Percentiles rank a stretch among this genome's conserved stretches.
Conservation (phyloP, 2,888 invertebrate species). For the Anthrax anthrax region DNA sequence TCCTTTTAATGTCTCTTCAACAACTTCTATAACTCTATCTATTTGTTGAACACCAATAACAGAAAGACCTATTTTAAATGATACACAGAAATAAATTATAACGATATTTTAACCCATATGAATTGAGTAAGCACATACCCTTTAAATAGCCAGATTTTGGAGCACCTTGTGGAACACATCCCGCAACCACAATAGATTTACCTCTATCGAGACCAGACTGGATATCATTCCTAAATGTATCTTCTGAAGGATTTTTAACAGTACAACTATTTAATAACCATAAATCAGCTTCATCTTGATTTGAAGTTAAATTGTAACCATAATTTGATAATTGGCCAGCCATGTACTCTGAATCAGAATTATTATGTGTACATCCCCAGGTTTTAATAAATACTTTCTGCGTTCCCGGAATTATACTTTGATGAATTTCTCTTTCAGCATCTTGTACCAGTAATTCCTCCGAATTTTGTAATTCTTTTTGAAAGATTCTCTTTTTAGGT, state of each 20-base stretch:
- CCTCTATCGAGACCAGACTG: conserved; percentile 55
- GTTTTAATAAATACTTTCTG: conserved; percentile 78
- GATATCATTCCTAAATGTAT: conserved; percentile 82
- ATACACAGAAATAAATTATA: conserved; percentile 16
- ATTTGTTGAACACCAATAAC: conserved; percentile 98
- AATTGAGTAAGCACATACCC: conserved; percentile 8
- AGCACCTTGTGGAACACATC: conserved; percentile 93
- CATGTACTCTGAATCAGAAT: conserved; percentile 97
- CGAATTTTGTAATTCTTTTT: background rate
- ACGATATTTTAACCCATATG: too few relatives aligned
- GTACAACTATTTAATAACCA: conserved; percentile 97
- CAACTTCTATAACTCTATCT: conserved; percentile 91
- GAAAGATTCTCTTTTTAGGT: conserved; percentile 35
- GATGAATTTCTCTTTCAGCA: conserved; percentile 37
- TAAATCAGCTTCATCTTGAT: conserved; percentile 69
- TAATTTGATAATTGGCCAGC: conserved; percentile 80
- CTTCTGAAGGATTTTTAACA: conserved; percentile 94
- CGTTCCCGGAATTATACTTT: conserved; percentile 54
- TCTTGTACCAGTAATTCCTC: conserved; percentile 4
- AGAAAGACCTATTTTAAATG: conserved; percentile 51
- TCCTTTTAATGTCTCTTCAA: conserved; percentile 93
- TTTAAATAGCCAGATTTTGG: conserved; percentile 47
- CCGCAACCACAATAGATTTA: conserved; percentile 86
- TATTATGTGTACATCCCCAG: conserved; percentile 98
- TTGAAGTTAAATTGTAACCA: conserved; percentile 72